Evolutionary conservation across 2,113 vertebrate genomes (phyloP), one percentile per base, ranked within the genome.

Genomic region (Amphiprion percula): DNA sequence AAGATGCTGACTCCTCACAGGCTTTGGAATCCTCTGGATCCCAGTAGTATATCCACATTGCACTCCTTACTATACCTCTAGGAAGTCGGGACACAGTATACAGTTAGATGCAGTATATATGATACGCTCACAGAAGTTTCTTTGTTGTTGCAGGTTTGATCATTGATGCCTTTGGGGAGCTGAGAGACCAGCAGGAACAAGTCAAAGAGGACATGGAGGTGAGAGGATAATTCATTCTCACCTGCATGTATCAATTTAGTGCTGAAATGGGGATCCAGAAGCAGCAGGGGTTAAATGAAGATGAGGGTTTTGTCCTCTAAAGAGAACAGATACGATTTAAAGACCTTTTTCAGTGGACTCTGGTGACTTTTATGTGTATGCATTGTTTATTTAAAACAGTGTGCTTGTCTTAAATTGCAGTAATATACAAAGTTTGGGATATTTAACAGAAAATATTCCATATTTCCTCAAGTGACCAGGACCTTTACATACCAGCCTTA

Each of bases 201-300:
- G 98, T 99, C 44, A 96, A 97, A 90, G 98, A 99, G 91, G 98
- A 99, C 79, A 99, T 99, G 97, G 98, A 99, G 97, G 98, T 99
- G 95, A 92, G 88, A 68, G 37, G 16, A 50, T 12, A 61, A 71
- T 4, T 79, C 4, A 68, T 61, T 68, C 24, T 74, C 39, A 61
- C 41, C 11, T 17, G 2, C 21, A 30, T 2, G 5, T 16, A 28
- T 6, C 8, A 21, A 47, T 33, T 23, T 10, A 60, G 28, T 8
- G 1, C 19, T 67, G 33, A 55, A 53, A 14, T 4, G 14, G 7
- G 15, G 41, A 15, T 5, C 24, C 7, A n/a, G 26, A 12, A 12
- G 17, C 33, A 12, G 44, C 49, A 39, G 55, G 19, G 5, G 26
- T 16, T 26, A 28, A 28, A 44, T 21, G 7, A 23, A 9, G 41